Evolutionary conservation across 2,888 invertebrate species (phyloP).

Genomic region (Eupithecia inturbata): DNA sequence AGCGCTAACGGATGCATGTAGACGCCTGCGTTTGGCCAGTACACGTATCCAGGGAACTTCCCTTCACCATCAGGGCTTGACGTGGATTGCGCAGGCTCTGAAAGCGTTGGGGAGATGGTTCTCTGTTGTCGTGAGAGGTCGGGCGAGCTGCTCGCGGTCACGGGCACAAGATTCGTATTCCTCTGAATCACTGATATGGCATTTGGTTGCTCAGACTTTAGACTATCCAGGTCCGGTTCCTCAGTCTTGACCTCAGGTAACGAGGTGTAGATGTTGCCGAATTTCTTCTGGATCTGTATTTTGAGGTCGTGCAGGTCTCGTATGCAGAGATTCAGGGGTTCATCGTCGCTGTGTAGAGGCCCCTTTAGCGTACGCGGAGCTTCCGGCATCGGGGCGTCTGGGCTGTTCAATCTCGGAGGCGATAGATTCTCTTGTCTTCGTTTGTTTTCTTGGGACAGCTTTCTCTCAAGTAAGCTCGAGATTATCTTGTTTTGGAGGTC

Average conservation of each 20-base stretch:
- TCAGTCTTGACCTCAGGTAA: slow-evolving; percentile 85
- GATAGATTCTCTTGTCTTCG: slow-evolving; percentile 69
- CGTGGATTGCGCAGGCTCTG: slow-evolving; percentile 72
- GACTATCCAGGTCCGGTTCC: slow-evolving; percentile 80
- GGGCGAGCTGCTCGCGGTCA: slow-evolving; percentile 76
- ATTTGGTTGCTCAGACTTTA: slow-evolving; percentile 71
- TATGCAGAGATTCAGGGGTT: slow-evolving; percentile 93
- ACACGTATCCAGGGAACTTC: slow-evolving; percentile 84
- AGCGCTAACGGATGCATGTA: slow-evolving; percentile 90
- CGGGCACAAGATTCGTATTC: slow-evolving; percentile 68
- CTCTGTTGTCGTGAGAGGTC: slow-evolving; percentile 66
- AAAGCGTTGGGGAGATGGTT: slow-evolving; percentile 67
- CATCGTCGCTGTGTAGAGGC: slow-evolving; percentile 81
- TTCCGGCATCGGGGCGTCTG: slow-evolving; percentile 70
- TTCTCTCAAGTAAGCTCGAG: slow-evolving; percentile 87
- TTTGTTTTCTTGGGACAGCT: slow-evolving; percentile 87
- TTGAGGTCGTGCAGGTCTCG: slow-evolving; percentile 89
- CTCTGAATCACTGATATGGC: slow-evolving; percentile 79
- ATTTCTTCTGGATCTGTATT: slow-evolving; percentile 85
- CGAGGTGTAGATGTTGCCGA: slow-evolving; percentile 85
- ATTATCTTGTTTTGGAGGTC: slow-evolving; percentile 88
- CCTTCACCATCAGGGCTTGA: slow-evolving; percentile 66
- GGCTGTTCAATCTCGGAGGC: slow-evolving; percentile 66
- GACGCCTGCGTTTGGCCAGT: slow-evolving; percentile 88
- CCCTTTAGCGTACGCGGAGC: slow-evolving; percentile 67